phyloP scores from a whole-genome alignment of 2,113 vertebrate species.

The Megaptera novaeangliae region DNA sequence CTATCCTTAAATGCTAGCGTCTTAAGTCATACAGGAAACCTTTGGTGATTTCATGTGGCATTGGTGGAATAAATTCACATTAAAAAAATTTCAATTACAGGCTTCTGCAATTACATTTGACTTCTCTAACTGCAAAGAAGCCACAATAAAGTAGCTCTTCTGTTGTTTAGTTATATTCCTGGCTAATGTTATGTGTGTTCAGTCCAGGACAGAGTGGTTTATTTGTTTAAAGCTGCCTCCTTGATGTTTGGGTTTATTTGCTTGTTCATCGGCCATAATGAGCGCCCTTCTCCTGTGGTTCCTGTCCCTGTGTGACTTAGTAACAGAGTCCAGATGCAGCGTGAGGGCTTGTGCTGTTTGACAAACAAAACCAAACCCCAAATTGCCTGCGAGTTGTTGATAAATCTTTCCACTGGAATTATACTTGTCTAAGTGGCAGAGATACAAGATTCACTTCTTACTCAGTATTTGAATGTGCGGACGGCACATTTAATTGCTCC shows the following conservation, averaged over 20 bases:
- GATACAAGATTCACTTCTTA: conserved; percentile 62
- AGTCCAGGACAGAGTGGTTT: conserved; percentile 42
- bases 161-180: conserved; percentile 16
- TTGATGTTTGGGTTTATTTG: conserved; percentile 54
- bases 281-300: conserved; percentile 26
- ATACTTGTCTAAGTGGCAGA: conserved; percentile 57
- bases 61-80: conserved; percentile 33
- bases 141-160: conserved; percentile 26
- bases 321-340: conserved; percentile 62
- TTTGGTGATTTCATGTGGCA: conserved; percentile 34
- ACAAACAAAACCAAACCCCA: conserved; percentile 58
- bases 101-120: conserved; percentile 15
- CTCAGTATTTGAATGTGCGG: conserved; percentile 51
- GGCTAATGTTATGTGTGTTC: conserved; percentile 36
- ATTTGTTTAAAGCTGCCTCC: conserved; percentile 59
- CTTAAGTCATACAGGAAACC: neutral
- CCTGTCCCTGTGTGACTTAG: conserved; percentile 19
- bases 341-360: conserved; percentile 9
- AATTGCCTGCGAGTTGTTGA: conserved; percentile 60
- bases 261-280: conserved; percentile 42
- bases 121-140: conserved; percentile 35
- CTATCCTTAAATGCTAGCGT: neutral
- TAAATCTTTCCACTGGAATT: conserved; percentile 67
- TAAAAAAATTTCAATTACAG: conserved; percentile 5
- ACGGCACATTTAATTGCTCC: conserved; percentile 49